Evolutionary conservation across 2,888 invertebrate species (phyloP), one percentile per base, ranked within the genome.

Genomic region (Polietes domitor): DNA sequence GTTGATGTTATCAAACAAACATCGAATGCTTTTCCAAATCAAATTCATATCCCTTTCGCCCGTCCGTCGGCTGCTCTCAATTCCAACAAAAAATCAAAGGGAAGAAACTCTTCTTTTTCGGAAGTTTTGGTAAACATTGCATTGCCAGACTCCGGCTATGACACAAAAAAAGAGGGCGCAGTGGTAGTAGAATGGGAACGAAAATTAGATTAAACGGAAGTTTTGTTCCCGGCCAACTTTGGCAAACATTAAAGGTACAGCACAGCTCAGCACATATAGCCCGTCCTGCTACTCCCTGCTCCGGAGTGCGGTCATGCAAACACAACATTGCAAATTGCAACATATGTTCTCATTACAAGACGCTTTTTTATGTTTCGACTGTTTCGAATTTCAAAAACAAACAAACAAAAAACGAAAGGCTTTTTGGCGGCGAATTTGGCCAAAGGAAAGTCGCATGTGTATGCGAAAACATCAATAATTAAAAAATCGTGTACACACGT

Each of bases 171-270:
- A 70, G n/a, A n/a, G n/a, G n/a, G n/a, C 47, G 65, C 53, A 76
- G 72, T 50, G 53, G n/a, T n/a, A n/a, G n/a, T 9, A 61, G 24
- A 63, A 10, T 50, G 47, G 41, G n/a, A 65, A 21, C 9, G 26
- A 41, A 77, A 81, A 80, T 84, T 81, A 78, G 80, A 84, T 84
- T 84, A 84, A 78, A 78, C 77, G 83, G 72, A 84, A 84, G 79
- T 83, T 71, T 83, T 76, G 72, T 50, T 74, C 26, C 26, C 24
- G 58, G 58, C 65, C 32, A 15, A 61, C n/a, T 37, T 26, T 58
- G 47, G 75, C 55, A 43, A 73, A 70, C 26, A 53, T 53, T 58
- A 58, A 72, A 72, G 19, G 19, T 17, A 7, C 1, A 2, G 53
- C 32, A 63, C 68, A 19, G 77, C 74, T n/a, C n/a, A n/a, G n/a